These are phyloP conservation scores for Cirrhinus molitorella DNA, from an alignment of 2,797 vertebrate species.

Conservation along the genomic window DNA sequence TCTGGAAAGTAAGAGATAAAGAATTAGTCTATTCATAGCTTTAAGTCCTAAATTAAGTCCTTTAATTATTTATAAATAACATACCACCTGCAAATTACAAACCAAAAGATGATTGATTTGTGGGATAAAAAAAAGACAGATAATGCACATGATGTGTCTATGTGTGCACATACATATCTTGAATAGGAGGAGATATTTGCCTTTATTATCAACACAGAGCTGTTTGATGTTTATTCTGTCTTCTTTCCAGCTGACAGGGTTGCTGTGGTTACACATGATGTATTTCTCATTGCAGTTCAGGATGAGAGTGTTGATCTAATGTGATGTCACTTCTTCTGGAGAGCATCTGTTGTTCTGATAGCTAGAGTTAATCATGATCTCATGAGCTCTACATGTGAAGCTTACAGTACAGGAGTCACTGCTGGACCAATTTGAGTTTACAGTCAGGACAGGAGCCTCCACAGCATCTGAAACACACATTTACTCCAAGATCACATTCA, in stretches of 20 bases:
- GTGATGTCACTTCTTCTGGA: not conserved
- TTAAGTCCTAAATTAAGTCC: no score
- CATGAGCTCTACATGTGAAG: slow-evolving; percentile 35
- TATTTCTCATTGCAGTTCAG: not conserved
- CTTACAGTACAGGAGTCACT: slow-evolving; percentile 27
- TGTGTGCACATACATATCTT: no score
- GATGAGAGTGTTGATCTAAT: not conserved
- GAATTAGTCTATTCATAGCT: not conserved
- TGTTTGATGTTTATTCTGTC: accelerated
- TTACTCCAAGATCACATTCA: not conserved
- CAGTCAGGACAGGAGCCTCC: slow-evolving; percentile 9
- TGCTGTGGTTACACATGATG: slow-evolving; percentile 69
- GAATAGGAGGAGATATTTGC: not conserved
- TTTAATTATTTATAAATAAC: not conserved
- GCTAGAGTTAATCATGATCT: no score
- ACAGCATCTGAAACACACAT: slow-evolving; percentile 40
- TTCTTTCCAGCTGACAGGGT: slow-evolving; percentile 56
- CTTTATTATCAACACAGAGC: not conserved
- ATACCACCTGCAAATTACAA: not conserved
- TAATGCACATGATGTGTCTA: no score
- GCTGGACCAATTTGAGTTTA: not conserved
- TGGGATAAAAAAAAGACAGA: no score
- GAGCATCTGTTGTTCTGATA: slow-evolving; percentile 21
- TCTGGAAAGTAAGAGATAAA: not conserved
- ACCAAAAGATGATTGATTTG: not conserved